Conservation (phyloP, 1,140 invertebrate genomes). For the Mactra quadrangularis region DNA sequence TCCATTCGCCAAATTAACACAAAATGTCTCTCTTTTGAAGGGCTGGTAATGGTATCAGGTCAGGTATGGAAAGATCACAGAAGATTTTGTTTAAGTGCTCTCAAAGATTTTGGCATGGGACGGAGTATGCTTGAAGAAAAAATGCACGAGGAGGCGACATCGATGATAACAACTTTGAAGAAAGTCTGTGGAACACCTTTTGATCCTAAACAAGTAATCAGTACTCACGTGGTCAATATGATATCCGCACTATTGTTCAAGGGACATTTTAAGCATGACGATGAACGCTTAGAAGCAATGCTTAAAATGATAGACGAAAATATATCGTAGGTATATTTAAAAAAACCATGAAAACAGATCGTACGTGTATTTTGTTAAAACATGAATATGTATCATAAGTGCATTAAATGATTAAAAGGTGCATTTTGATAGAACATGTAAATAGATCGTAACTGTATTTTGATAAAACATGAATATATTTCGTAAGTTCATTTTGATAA, state of each 20-base stretch:
- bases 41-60: slow-evolving; percentile 12
- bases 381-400: no score
- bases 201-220: slow-evolving; percentile 29
- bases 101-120: slow-evolving; percentile 59
- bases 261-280: slow-evolving; percentile 38
- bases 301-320: slow-evolving; percentile 49
- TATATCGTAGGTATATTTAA: slow-evolving; percentile 20
- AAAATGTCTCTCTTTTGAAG: no score
- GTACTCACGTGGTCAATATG: slow-evolving; percentile 34
- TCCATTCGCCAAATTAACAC: no score
- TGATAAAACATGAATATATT: no score
- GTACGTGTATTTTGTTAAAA: no score
- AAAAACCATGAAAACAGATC: no score
- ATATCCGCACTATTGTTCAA: slow-evolving; percentile 31
- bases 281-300: slow-evolving; percentile 22
- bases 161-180: background rate
- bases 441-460: no score
- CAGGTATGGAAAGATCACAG: slow-evolving; percentile 48
- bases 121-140: slow-evolving; percentile 28
- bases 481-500: no score
- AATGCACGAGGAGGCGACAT: slow-evolving; percentile 34
- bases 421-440: no score
- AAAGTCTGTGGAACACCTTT: slow-evolving; percentile 25
- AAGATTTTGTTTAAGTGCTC: slow-evolving; percentile 23
- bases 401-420: no score